These are phyloP conservation scores for Emydura subglobosa DNA, from an alignment of 2,113 vertebrate species.

Conservation along the genomic window DNA sequence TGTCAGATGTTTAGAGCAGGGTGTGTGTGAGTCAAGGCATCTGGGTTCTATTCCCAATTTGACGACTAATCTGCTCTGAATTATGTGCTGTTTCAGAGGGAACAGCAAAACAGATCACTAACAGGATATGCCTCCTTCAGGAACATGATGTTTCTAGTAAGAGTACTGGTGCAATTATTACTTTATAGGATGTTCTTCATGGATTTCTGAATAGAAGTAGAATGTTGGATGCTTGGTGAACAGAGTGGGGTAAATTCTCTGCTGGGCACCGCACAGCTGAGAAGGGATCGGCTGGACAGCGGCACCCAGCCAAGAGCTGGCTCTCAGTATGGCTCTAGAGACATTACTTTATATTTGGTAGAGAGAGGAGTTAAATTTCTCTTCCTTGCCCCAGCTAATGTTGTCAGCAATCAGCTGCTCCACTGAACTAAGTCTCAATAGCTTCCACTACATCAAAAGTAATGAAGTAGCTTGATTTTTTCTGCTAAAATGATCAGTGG, in stretches of 20 bases:
- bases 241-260: background rate
- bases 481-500: background rate
- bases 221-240: background rate
- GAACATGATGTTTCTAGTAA: background rate
- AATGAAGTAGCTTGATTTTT: slow-evolving; percentile 11
- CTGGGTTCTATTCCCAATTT: background rate
- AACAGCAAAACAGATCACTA: background rate
- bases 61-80: background rate
- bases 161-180: background rate
- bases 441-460: background rate
- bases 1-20: background rate
- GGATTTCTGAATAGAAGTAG: background rate
- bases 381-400: background rate
- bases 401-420: background rate
- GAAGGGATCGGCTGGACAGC: background rate
- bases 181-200: background rate
- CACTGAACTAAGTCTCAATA: background rate
- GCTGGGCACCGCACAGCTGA: background rate
- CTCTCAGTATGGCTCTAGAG: background rate
- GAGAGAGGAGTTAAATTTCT: too few species aligned
- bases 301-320: background rate
- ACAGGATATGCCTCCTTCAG: background rate
- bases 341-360: background rate
- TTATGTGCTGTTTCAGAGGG: background rate
- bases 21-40: background rate